A percentile compares a stretch with the other conserved stretches of the same genome.
Conservation (phyloP, 2,888 invertebrate genomes). For the Cephus spinipes region DNA sequence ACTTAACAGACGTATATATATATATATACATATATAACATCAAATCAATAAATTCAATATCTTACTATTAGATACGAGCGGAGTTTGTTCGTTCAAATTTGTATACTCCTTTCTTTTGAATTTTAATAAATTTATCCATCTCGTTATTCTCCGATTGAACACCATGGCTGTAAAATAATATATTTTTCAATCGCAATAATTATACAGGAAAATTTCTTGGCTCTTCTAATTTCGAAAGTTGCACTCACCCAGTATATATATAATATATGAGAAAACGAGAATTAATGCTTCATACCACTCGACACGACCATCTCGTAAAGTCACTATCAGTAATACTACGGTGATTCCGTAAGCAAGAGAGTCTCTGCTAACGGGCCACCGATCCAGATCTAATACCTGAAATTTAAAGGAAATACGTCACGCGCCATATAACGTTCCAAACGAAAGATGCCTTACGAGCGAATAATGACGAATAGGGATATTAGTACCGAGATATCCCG, state of each 20-base stretch:
- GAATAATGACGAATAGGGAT: background rate
- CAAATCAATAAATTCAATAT: conserved; percentile 6
- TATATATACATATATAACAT: background rate
- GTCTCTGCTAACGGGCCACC: conserved; percentile 84
- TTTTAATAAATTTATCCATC: conserved; percentile 68
- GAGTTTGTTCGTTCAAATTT: conserved; percentile 68
- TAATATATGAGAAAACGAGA: conserved; percentile 76
- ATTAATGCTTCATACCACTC: conserved; percentile 82
- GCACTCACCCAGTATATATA: conserved; percentile 77
- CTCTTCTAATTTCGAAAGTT: background rate
- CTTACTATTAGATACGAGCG: conserved; percentile 53
- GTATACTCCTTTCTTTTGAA: conserved; percentile 70
- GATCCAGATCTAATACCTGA: conserved; percentile 77
- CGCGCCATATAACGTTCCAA: background rate
- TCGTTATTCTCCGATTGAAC: conserved; percentile 73
- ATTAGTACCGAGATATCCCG: background rate
- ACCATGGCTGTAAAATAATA: conserved; percentile 72
- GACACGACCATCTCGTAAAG: conserved; percentile 78
- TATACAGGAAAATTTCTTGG: background rate
- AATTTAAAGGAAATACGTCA: conserved; percentile 29
- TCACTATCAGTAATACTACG: conserved; percentile 76
- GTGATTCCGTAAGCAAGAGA: conserved; percentile 79
- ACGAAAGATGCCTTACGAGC: background rate
- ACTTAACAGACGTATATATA: background rate
- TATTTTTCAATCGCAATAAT: background rate